Percentiles rank a stretch among this genome's conserved stretches.
Conservation (phyloP, 2,888 invertebrate genomes). For the Eupithecia abbreviata region DNA sequence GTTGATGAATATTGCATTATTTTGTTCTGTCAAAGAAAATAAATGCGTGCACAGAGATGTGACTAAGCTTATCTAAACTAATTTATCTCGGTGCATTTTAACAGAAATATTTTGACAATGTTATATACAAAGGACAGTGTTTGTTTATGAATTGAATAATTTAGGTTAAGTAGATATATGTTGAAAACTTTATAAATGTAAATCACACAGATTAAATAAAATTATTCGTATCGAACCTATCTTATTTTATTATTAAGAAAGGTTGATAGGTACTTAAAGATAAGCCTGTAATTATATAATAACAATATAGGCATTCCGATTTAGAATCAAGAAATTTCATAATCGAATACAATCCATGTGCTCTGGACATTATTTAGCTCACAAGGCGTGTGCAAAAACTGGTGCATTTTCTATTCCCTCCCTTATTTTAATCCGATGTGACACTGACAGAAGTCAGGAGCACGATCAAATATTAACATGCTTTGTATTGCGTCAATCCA, state of each 20-base stretch:
- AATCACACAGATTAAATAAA: background rate
- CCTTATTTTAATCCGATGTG: too few relatives aligned
- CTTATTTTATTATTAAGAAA: background rate
- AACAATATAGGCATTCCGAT: too few relatives aligned
- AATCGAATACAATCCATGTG: background rate
- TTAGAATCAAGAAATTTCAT: too few relatives aligned
- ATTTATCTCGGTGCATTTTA: background rate
- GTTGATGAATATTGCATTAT: too few relatives aligned
- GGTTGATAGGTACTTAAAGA: background rate
- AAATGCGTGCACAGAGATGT: background rate
- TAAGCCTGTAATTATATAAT: background rate
- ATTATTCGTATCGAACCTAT: too few relatives aligned
- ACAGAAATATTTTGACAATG: background rate
- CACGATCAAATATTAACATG: too few relatives aligned
- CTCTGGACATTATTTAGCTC: background rate
- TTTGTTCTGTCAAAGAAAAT: too few relatives aligned
- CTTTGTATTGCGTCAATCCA: background rate
- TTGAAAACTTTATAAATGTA: background rate
- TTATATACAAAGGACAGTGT: background rate
- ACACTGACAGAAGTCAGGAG: too few relatives aligned
- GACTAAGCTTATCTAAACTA: background rate
- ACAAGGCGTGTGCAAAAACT: background rate
- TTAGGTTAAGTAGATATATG: background rate
- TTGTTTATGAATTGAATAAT: background rate
- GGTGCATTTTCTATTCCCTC: background rate